A percentile compares a stretch with the other conserved stretches of the same genome.
phyloP scores from a whole-genome alignment of 2,113 vertebrate genomes.

The Rhinopithecus roxellana region DNA sequence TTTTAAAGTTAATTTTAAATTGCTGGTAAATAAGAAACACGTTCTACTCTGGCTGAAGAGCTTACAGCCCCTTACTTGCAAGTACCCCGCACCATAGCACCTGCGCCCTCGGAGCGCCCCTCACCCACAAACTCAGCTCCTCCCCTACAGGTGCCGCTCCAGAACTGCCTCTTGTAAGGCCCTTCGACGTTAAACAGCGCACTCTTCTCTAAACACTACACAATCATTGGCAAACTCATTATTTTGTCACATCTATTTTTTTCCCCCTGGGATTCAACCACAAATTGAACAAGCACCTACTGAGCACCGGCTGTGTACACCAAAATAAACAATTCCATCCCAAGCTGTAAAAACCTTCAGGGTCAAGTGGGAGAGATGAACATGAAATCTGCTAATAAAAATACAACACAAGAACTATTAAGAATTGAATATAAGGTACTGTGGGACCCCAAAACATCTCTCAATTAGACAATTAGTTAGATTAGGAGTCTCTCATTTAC shows the following conservation, averaged over 20 bases:
- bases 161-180: not conserved
- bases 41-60: not conserved
- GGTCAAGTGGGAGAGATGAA: fast-evolving
- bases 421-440: fast-evolving
- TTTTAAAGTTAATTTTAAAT: not conserved
- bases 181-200: not conserved
- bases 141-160: not conserved
- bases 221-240: fast-evolving
- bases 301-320: not conserved
- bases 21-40: too few species aligned
- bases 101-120: not conserved
- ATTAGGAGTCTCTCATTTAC: fast-evolving
- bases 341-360: fast-evolving
- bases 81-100: not conserved
- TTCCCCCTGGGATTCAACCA: too few species aligned
- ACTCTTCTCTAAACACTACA: not conserved
- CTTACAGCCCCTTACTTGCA: fast-evolving
- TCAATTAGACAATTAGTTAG: not conserved
- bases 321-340: not conserved
- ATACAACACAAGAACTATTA: fast-evolving
- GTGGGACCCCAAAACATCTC: not conserved
- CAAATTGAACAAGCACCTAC: not conserved
- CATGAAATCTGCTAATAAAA: not conserved
- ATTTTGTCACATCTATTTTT: too few species aligned
- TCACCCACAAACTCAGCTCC: not conserved